These are phyloP conservation scores for Erpobdella octoculata DNA, from an alignment of 2,888 invertebrate species.

Conservation along the genomic window DNA sequence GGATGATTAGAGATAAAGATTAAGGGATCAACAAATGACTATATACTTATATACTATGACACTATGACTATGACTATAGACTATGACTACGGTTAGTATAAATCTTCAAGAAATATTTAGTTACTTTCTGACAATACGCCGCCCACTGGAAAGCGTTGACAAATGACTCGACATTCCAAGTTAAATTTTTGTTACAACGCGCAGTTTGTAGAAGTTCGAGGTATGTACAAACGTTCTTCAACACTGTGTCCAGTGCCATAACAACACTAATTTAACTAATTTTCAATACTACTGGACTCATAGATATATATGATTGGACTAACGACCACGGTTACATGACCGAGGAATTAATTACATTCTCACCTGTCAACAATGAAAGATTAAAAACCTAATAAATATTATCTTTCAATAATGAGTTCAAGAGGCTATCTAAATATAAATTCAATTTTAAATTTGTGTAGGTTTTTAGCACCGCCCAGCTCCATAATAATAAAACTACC, in stretches of 20 bases:
- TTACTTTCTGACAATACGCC: constrained; percentile 11
- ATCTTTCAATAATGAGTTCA: too few relatives aligned
- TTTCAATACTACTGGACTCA: too few relatives aligned
- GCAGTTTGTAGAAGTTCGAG: constrained; percentile 10
- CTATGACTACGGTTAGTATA: background rate
- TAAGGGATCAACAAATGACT: background rate
- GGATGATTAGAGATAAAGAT: too few relatives aligned
- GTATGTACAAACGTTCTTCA: constrained; percentile 16
- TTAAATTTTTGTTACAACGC: background rate
- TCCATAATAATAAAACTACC: too few relatives aligned
- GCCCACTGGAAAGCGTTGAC: constrained; percentile 21
- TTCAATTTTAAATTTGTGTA: too few relatives aligned
- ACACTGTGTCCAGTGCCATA: constrained; percentile 8
- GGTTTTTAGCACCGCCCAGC: too few relatives aligned
- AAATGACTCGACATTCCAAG: constrained; percentile 18
- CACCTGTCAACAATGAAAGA: too few relatives aligned
- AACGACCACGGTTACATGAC: too few relatives aligned
- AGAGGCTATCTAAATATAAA: too few relatives aligned
- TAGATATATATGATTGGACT: too few relatives aligned
- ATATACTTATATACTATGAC: background rate
- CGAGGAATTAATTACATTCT: too few relatives aligned
- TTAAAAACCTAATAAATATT: too few relatives aligned
- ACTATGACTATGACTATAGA: background rate
- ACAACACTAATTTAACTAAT: background rate
- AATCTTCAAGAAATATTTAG: background rate